Conservation (phyloP, 2,888 invertebrate species). For the Drosophila diplacantha region DNA sequence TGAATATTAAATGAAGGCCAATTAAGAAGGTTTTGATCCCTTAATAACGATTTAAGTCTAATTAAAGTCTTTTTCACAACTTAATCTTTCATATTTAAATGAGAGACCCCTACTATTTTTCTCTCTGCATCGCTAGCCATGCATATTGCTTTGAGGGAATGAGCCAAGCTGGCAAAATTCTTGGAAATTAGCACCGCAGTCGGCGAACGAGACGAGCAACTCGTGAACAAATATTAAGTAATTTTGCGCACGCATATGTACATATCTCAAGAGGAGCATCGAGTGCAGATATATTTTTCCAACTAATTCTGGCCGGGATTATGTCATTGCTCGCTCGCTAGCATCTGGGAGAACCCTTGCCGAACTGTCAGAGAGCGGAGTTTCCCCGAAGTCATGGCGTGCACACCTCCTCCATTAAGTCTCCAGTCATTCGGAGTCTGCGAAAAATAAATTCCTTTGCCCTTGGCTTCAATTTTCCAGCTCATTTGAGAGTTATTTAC, state of each 20-base stretch:
- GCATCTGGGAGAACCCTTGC: slow-evolving; percentile 23
- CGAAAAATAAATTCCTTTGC: slow-evolving; percentile 50
- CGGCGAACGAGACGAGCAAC: slow-evolving; percentile 29
- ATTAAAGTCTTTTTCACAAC: background rate
- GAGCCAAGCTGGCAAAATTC: slow-evolving; percentile 27
- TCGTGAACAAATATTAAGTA: slow-evolving; percentile 42
- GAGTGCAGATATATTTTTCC: slow-evolving; percentile 25
- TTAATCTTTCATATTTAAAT: background rate
- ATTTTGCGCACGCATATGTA: slow-evolving; percentile 31
- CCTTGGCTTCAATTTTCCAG: slow-evolving; percentile 62
- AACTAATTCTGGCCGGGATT: slow-evolving; percentile 33
- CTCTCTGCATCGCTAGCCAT: slow-evolving; percentile 17
- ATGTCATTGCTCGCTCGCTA: slow-evolving; percentile 27
- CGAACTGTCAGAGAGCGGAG: slow-evolving; percentile 11
- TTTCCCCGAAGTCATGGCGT: slow-evolving; percentile 25
- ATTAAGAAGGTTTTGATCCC: background rate
- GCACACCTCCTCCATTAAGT: slow-evolving; percentile 36
- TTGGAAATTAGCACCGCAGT: slow-evolving; percentile 33
- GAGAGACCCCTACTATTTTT: background rate
- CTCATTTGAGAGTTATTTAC: slow-evolving; percentile 53
- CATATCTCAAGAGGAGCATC: slow-evolving; percentile 34
- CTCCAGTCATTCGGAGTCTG: slow-evolving; percentile 23
- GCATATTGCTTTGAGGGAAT: slow-evolving; percentile 29
- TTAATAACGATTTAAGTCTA: background rate
- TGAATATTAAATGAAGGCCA: background rate